These are phyloP conservation scores for Calephelis virginiensis DNA, from an alignment of 1,140 invertebrate genomes.

Conservation along the genomic window DNA sequence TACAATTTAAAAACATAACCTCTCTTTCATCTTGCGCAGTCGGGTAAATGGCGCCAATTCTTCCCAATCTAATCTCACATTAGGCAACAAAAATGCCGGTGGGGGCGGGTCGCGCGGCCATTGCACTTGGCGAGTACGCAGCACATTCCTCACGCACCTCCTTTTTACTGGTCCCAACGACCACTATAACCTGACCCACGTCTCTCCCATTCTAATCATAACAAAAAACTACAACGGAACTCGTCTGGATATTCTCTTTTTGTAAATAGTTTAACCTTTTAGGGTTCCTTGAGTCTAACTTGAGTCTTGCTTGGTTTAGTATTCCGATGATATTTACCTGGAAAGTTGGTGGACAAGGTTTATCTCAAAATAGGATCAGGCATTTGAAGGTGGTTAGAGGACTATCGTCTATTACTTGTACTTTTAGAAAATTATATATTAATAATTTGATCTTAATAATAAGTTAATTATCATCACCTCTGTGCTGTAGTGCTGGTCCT, in stretches of 20 bases:
- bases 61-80: conserved; percentile 42
- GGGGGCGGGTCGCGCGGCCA: conserved; percentile 20
- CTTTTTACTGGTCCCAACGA: conserved; percentile 10
- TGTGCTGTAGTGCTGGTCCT: too few species aligned
- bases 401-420: too few species aligned
- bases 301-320: background rate
- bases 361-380: too few species aligned
- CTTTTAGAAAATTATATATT: too few species aligned
- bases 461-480: too few species aligned
- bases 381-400: too few species aligned
- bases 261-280: background rate
- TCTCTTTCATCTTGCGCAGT: too few species aligned
- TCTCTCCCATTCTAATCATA: conserved; percentile 1
- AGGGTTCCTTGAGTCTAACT: background rate
- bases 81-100: conserved; percentile 50
- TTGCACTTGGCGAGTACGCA: conserved; percentile 21
- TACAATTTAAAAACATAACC: too few species aligned
- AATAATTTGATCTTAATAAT: too few species aligned
- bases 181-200: conserved; percentile 7
- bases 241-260: conserved; percentile 13
- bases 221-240: conserved; percentile 17
- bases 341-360: too few species aligned
- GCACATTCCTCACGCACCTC: conserved; percentile 19
- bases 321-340: too few species aligned
- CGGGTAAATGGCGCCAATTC: conserved; percentile 32